Evolutionary conservation across 2,888 invertebrate genomes (phyloP).

Genomic region (Graphium colonna): DNA sequence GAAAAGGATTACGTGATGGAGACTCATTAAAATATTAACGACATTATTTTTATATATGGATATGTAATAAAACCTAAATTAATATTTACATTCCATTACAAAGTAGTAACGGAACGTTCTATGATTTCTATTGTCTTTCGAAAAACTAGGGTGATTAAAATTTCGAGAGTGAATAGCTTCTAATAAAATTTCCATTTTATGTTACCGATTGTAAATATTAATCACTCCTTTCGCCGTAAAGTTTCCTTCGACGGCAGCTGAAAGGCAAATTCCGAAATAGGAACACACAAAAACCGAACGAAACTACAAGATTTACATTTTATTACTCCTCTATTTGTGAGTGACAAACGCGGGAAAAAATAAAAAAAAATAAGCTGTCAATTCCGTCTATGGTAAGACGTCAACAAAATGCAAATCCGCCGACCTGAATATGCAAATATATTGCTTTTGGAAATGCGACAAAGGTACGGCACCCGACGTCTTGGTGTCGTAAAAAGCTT

Average conservation of each 20-base stretch:
- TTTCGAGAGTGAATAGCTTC: neutral
- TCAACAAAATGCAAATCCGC: constrained; percentile 65
- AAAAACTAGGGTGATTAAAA: no score
- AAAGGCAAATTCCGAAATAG: constrained; percentile 11
- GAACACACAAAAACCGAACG: constrained; percentile 7
- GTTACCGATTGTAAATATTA: constrained; percentile 6
- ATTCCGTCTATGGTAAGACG: constrained; percentile 49
- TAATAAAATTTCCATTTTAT: neutral
- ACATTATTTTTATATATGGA: no score
- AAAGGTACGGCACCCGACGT: constrained; percentile 52
- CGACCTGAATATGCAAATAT: constrained; percentile 70
- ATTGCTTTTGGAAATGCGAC: constrained; percentile 46
- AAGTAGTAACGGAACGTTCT: no score
- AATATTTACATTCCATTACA: neutral
- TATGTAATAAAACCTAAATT: no score
- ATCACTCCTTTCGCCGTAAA: constrained; percentile 9
- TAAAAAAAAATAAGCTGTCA: constrained; percentile 51
- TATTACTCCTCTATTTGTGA: constrained; percentile 57
- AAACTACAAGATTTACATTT: constrained; percentile 52
- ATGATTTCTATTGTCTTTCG: neutral
- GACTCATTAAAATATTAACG: no score
- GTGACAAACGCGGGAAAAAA: constrained; percentile 44
- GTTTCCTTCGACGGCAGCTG: constrained; percentile 5
- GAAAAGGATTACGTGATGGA: no score
- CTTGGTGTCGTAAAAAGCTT: constrained; percentile 63